Base-by-base conservation (phyloP, 2,888 invertebrate genomes). In the Venustoraphidia nigricollis region DNA sequence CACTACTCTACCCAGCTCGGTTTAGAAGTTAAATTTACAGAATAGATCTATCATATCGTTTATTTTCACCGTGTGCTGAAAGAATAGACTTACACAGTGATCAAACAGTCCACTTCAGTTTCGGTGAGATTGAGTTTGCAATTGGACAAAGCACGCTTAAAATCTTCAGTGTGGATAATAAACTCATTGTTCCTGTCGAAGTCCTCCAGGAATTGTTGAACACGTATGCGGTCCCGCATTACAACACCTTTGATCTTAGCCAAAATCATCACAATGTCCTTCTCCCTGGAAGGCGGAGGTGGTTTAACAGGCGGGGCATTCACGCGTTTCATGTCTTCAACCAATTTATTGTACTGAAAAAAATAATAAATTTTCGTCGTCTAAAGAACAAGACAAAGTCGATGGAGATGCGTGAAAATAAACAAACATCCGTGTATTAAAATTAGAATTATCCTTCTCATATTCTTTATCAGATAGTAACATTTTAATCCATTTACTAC, bases 181-280 rank as follows among this genome's bases (percentile, higher is more conserved):
- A 75, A 72, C 62, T 82, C 76, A 54, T 75, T 75, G 57, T 71
- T 73, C 6, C 62, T 65, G 66, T 87, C 86, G 60, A 76, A 83
- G 60, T 77, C 78, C 50, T 66, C 63, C 55, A 86, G 66, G 63
- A 83, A 85, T 58, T 82, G 78, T 37, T 73, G 65, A 8, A 81
- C 76, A 39, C 80, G 66, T 4, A 84, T 67, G 40, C 83, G 72
- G 53, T 81, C 82, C 39, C 80, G 72, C 1, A 82, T 76, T 46
- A 80, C 76, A 69, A 79, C 80, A 35, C 79, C 79, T 64, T 85
- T 86, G 54, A 83, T 78, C 65, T 82, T 83, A 13, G 84, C 82
- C 47, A 87, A 68, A 52, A 85, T 76, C 55, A 76, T 71, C 41
- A 83, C 77, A 53, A 86, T 80, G 60, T 83, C 77, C 1, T 72